phyloP scores from a whole-genome alignment of 2,888 invertebrate species.

The Thymelicus acteon region DNA sequence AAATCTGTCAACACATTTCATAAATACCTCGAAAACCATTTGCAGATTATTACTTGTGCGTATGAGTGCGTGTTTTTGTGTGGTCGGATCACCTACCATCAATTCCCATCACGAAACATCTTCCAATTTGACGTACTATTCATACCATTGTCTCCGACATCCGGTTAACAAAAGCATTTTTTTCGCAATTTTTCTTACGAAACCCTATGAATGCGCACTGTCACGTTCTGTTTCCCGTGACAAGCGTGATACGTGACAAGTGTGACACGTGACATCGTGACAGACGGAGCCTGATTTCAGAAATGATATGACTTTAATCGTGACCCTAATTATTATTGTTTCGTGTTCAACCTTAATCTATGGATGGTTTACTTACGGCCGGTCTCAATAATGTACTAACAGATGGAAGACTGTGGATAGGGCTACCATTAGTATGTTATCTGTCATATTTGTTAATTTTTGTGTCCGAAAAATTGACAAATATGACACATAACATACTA shows the following conservation, averaged over 20 bases:
- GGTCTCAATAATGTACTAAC: no score
- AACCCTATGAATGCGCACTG: constrained; percentile 6
- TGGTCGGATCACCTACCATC: background rate
- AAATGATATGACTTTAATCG: constrained; percentile 5
- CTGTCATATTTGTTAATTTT: no score
- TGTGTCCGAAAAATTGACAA: no score
- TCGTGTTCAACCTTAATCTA: constrained; percentile 7
- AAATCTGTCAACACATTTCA: no score
- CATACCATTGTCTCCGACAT: background rate
- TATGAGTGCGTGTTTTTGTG: no score
- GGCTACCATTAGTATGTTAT: no score
- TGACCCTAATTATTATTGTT: constrained; percentile 9
- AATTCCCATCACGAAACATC: background rate
- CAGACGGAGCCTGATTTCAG: constrained; percentile 8
- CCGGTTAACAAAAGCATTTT: constrained; percentile 29
- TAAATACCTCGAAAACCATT: no score
- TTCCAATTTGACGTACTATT: background rate
- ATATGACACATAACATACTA: no score
- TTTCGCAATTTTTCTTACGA: constrained; percentile 36
- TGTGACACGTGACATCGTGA: constrained; percentile 14
- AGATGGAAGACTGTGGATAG: no score
- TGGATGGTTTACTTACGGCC: background rate
- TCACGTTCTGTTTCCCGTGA: constrained; percentile 26
- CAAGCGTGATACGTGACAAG: constrained; percentile 30
- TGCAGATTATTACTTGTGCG: no score